Conservation (phyloP, 2,797 vertebrate genomes). For the Nothura maculosa region DNA sequence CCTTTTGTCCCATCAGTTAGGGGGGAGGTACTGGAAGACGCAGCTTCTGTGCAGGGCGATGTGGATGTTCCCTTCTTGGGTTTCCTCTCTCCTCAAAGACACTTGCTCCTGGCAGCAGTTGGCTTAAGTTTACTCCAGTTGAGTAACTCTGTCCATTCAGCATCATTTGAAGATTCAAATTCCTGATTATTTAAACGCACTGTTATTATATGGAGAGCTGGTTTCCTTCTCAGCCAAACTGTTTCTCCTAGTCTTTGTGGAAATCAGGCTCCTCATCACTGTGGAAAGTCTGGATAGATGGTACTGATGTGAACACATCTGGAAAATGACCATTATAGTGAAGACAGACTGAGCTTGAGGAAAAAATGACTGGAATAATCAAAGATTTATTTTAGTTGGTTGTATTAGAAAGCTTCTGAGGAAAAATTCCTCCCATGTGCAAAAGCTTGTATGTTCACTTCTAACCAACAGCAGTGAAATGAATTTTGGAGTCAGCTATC, state of each 20-base stretch:
- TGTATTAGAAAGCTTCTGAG: not conserved
- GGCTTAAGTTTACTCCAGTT: not conserved
- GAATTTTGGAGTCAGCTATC: not conserved
- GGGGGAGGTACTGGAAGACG: not conserved
- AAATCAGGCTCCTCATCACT: not conserved
- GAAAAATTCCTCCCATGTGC: not conserved
- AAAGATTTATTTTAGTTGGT: not conserved
- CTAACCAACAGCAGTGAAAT: not conserved
- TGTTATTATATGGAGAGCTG: not conserved
- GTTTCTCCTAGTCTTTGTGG: not conserved
- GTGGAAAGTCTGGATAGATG: constrained; percentile 33
- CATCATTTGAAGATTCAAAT: not conserved
- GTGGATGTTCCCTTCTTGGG: not conserved
- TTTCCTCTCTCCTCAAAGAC: not conserved
- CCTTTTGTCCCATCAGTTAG: not conserved
- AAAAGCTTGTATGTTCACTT: not conserved
- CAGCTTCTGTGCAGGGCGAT: not conserved
- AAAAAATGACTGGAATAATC: not conserved
- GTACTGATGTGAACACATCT: not conserved
- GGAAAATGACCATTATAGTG: constrained; percentile 16
- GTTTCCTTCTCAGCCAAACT: constrained; percentile 22
- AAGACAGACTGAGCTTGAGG: not conserved
- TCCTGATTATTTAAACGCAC: not conserved
- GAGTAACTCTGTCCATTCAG: not conserved
- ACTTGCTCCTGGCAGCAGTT: not conserved